Evolutionary conservation across 2,797 vertebrate species (phyloP), one percentile per base, ranked within the genome.

Genomic region (Eulemur albifrons): DNA sequence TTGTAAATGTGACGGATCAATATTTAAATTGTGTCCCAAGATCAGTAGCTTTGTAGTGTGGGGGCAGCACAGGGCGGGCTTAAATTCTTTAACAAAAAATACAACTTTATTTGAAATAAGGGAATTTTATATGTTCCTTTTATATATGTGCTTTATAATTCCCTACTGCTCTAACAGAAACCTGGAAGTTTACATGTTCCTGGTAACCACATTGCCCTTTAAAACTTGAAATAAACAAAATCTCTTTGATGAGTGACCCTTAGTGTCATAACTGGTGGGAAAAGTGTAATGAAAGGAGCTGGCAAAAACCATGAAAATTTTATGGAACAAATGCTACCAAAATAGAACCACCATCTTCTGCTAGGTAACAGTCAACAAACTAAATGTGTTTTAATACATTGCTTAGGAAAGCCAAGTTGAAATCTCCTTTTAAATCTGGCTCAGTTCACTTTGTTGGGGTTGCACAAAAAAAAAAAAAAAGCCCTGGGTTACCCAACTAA

Each of bases 221-320:
- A 95, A 97, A 97, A 92, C 63, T 73, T 43, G 70, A 96, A 97
- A 91, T 85, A 96, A 97, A 95, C 65, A 95, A 91, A 87, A 48
- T 59, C 52, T 90, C 86, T 97, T 97, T 96, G 90, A 95, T 50
- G 69, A 92, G 77, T 88, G 94, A 91, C 73, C 76, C 86, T 89
- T 63, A 30, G 59, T 96, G 84, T 95, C 73, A 95, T 79, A 90
- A 86, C 52, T 90, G 88, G 83, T 35, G 45, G 63, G 84, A 43
- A 93, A 96, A 80, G 73, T 65, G n/a, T 88, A 80, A 97, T 77
- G 76, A 97, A 92, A 95, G 57, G 59, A 93, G 73, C 65, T 91
- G 81, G 75, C 79, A 76, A 94, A 96, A 93, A 61, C 65, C 67
- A 32, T 73, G 59, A 81, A 84, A 80, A 43, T 18, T 89, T 95